A percentile compares a stretch with the other conserved stretches of the same genome.
Evolutionary conservation across 2,888 invertebrate genomes (phyloP).

Genomic region (Macaria liturata): DNA sequence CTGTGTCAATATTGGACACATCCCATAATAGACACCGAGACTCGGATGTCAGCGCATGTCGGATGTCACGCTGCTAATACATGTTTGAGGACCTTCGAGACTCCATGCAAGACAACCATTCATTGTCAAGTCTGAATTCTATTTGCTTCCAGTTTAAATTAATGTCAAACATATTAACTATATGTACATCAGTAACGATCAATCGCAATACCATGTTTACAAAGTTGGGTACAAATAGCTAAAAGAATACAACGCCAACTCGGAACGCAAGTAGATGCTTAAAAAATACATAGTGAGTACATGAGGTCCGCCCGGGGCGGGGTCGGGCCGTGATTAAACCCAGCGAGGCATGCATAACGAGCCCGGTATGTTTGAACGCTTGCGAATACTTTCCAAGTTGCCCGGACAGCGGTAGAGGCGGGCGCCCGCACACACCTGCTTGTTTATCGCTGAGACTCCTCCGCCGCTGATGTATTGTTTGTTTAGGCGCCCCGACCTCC

Average conservation of each 20-base stretch:
- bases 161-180: too few species aligned
- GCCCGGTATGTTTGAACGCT: constrained; percentile 77
- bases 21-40: constrained; percentile 59
- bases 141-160: too few species aligned
- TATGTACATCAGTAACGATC: too few species aligned
- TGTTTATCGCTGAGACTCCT: constrained; percentile 70
- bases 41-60: constrained; percentile 64
- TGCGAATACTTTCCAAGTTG: constrained; percentile 76
- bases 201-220: neutral
- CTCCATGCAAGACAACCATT: constrained; percentile 45
- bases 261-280: constrained; percentile 54
- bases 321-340: constrained; percentile 75
- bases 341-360: constrained; percentile 80
- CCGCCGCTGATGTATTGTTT: constrained; percentile 60
- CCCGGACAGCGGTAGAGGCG: constrained; percentile 66
- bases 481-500: constrained; percentile 58
- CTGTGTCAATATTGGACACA: constrained; percentile 77
- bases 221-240: neutral
- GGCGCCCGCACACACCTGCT: constrained; percentile 65
- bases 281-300: constrained; percentile 81
- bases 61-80: constrained; percentile 60
- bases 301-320: constrained; percentile 70
- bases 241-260: constrained; percentile 33
- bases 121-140: too few species aligned
- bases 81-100: constrained; percentile 59